Base-by-base conservation (phyloP, 2,113 vertebrate species). In the Ardeotis arabs region DNA sequence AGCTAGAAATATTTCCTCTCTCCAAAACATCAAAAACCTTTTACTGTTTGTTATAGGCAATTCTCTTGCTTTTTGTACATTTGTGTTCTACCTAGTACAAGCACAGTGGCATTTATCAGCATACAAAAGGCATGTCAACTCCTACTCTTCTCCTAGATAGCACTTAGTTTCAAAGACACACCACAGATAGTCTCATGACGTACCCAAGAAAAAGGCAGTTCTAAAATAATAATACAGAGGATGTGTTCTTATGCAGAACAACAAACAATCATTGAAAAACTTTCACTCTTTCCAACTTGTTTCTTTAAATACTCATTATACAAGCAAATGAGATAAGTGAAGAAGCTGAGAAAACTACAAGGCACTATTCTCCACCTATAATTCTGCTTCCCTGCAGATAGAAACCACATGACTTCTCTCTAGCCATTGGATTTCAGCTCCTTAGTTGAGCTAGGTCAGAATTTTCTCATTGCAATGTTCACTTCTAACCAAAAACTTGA, bases 201-300 rank as follows among this genome's bases (percentile, higher is more conserved):
- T 45, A 69, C 5, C 27, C 28, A 59, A 85, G 25, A 37, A 85
- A 92, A 87, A 94, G n/a, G 29, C 45, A 80, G 45, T 44, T 93
- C 35, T 41, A 94, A 95, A 95, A 87, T 87, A 96, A 90, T 85
- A 89, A 93, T 89, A 93, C 93, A 96, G 90, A 94, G 82, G 68
- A 96, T 83, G 64, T 44, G 75, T 70, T 95, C 92, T 84, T 66
- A 52, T 77, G 50, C 59, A 93, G 81, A 93, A 93, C 58, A 87
- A 74, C 66, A 93, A 93, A 95, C 80, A 91, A 91, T 86, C 85
- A 93, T 92, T 94, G 86, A 77, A 93, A 29, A n/a, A 15, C 37
- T 45, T 90, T 55, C 59, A 85, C 59, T 83, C 79, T 77, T 95
- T 47, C 35, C 64, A 86, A 88, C 49, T 7, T 59, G 28, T 69